Base-by-base conservation (phyloP, 92 coral and sea anemone species). In the Metridium senile region DNA sequence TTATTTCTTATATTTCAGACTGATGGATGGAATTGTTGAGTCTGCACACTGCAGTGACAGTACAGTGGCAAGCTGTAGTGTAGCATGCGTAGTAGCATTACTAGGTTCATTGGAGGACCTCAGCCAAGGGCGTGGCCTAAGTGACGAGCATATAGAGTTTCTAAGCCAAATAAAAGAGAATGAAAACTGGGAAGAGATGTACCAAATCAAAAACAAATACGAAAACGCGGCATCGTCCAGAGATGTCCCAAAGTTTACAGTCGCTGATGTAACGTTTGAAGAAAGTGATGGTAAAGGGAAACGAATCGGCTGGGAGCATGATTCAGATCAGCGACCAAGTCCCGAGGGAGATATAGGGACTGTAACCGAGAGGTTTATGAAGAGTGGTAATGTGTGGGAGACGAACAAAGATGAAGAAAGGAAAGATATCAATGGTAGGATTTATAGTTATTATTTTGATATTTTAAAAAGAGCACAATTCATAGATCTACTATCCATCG, bases 31-130 rank as follows among this genome's bases (percentile, higher is more conserved):
- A 58, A 83, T 96, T 9, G 96, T 89, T 68, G 99, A 92, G 76
- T 96, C 97, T 32, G 93, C 96, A 32, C 99, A 89, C 80, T 92
- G 97, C 74, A 62, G 82, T 59, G 99, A 96, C 74, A 81, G 92
- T 72, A 93, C 89, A 21, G 97, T 96, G 78, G 99, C 91, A 64
- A 91, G 99, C 85, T 93, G 99, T 58, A 96, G 99, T 68, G 97
- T 96, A 71, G 99, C 99, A 70, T 96, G 99, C 81, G 97, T 96
- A 19, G 97, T 96, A 72, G 97, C 99, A 57, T 81, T 96, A 18
- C 88, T 96, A 16, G 97, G 98, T 51, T 96, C 99, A 19, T 72
- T 96, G 51, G 99, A 96, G 53, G 99, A 96, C 74, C 85, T 96
- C 52, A 93, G 96, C 65, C 99, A 89, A 73, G 99, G 99, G 0